Conservation (phyloP, 2,888 invertebrate genomes). For the Minunthozetes semirufus region DNA sequence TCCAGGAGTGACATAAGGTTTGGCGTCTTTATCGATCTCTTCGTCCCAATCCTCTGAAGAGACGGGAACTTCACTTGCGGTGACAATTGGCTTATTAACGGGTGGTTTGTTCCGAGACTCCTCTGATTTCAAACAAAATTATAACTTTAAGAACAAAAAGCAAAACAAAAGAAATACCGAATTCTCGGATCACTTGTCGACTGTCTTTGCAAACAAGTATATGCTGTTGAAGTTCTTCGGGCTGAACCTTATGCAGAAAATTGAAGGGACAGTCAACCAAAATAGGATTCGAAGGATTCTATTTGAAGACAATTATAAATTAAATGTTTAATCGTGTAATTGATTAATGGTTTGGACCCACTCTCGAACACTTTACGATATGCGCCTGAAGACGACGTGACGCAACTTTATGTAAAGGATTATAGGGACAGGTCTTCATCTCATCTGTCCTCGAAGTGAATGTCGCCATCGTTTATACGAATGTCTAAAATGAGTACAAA, state of each 20-base stretch:
- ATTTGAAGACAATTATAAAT: neutral
- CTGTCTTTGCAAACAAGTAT: slow-evolving; percentile 23
- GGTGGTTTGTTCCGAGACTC: neutral
- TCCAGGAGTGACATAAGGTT: slow-evolving; percentile 10
- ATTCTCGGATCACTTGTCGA: slow-evolving; percentile 21
- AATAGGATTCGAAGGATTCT: neutral
- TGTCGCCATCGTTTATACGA: slow-evolving; percentile 4
- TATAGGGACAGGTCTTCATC: slow-evolving; percentile 27
- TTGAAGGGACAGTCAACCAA: slow-evolving; percentile 21
- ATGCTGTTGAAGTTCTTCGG: neutral
- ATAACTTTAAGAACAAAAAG: neutral
- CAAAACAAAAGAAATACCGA: neutral
- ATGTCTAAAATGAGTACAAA: too few relatives aligned
- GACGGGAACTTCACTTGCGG: neutral
- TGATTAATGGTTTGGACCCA: neutral
- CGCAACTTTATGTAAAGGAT: slow-evolving; percentile 23
- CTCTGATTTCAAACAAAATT: neutral
- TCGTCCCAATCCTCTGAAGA: neutral
- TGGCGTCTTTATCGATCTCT: neutral
- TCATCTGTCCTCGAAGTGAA: neutral
- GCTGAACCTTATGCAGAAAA: neutral
- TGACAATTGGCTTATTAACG: neutral
- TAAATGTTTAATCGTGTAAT: neutral
- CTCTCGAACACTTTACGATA: slow-evolving; percentile 7
- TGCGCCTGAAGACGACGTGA: neutral